Conservation (phyloP, 1,140 invertebrate species). For the Hesperophylax magnus region DNA sequence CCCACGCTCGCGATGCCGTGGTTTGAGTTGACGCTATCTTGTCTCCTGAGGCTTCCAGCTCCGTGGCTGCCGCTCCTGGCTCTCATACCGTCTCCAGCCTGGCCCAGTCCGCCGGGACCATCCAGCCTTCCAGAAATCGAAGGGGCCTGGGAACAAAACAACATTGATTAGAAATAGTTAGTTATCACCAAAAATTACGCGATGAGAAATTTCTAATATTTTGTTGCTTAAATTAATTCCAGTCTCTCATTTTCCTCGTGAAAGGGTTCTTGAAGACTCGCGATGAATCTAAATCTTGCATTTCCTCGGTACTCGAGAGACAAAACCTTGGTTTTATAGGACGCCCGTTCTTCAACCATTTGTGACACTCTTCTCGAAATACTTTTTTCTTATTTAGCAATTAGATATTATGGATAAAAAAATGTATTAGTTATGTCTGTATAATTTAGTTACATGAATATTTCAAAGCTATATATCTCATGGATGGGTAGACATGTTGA, state of each 20-base stretch:
- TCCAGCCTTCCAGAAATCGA: conserved; percentile 54
- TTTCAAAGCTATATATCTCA: too few species aligned
- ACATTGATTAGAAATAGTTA: not conserved
- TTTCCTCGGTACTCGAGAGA: not conserved
- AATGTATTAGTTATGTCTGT: too few species aligned
- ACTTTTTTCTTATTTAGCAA: too few species aligned
- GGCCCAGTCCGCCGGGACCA: conserved; percentile 50
- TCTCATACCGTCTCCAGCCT: conserved; percentile 25
- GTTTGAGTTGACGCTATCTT: not conserved
- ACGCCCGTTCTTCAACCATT: too few species aligned
- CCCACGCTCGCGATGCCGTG: conserved; percentile 15
- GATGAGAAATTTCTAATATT: not conserved
- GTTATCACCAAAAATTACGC: not conserved
- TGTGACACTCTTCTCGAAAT: too few species aligned
- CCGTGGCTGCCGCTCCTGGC: conserved; percentile 14
- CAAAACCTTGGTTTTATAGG: not conserved
- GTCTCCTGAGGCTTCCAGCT: not conserved
- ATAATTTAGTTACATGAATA: too few species aligned
- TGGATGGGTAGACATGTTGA: too few species aligned
- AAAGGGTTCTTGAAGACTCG: not conserved
- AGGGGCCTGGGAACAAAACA: conserved; percentile 42
- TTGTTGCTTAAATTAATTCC: not conserved
- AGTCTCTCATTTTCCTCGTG: not conserved
- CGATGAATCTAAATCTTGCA: not conserved
- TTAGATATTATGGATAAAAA: too few species aligned